Evolutionary conservation across 2,113 vertebrate species (phyloP).

Genomic region (Neodon shergylaensis): DNA sequence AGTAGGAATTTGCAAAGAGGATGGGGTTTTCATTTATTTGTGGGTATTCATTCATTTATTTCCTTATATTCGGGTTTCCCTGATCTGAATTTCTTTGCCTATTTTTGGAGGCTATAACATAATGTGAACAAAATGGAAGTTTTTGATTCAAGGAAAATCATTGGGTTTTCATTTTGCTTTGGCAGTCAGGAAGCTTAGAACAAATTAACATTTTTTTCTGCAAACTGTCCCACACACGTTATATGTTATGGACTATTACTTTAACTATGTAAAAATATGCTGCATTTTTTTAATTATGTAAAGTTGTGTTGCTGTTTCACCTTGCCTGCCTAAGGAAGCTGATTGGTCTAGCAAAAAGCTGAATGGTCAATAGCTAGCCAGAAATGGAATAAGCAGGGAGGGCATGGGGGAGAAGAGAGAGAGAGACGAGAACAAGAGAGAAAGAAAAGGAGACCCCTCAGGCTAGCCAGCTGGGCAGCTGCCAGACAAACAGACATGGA

Average conservation of each 20-base stretch:
- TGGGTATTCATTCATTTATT: not conserved
- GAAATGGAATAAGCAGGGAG: not conserved
- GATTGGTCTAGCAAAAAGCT: not conserved
- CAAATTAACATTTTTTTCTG: not conserved
- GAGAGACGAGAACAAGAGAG: not conserved
- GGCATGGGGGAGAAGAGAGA: not conserved
- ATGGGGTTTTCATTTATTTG: not conserved
- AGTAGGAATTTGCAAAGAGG: not conserved
- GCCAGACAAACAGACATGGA: not conserved
- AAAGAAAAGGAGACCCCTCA: not conserved
- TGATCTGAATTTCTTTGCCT: not conserved
- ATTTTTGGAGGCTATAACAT: not conserved
- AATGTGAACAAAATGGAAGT: not conserved
- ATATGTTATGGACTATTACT: not conserved
- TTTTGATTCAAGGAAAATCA: not conserved
- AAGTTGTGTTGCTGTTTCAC: not conserved
- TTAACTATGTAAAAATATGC: not conserved
- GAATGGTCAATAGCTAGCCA: not conserved
- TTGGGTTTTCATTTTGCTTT: not conserved
- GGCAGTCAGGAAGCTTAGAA: constrained; percentile 12
- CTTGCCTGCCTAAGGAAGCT: not conserved
- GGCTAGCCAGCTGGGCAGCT: not conserved
- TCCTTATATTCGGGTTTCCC: not conserved
- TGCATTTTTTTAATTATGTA: not conserved
- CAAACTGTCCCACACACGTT: not conserved